A percentile compares a stretch with the other conserved stretches of the same genome.
Evolutionary conservation across 2,797 vertebrate genomes (phyloP).

Genomic region (Danio albolineatus): DNA sequence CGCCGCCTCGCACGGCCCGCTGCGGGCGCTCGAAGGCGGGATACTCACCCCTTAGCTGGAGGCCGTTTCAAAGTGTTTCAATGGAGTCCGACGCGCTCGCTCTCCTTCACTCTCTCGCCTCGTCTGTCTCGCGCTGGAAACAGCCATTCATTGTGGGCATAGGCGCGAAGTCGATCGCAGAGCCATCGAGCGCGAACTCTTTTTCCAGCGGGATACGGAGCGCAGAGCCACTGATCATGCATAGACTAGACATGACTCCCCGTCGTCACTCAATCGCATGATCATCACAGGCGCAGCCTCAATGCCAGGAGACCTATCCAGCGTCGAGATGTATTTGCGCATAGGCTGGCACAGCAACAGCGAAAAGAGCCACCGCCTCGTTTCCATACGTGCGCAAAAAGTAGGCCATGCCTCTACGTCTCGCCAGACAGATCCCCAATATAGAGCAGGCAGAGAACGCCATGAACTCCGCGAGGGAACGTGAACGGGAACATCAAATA

Average conservation of each 20-base stretch:
- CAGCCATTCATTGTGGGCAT: conserved; percentile 89
- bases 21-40: conserved; percentile 58
- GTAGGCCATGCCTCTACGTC: conserved; percentile 52
- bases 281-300: conserved; percentile 72
- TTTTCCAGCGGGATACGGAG: conserved; percentile 76
- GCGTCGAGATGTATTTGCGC: conserved; percentile 70
- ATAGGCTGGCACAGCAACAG: conserved; percentile 72
- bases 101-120: conserved; percentile 67
- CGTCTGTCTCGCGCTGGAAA: conserved; percentile 73
- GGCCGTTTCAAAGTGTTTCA: conserved; percentile 75
- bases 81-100: conserved; percentile 66
- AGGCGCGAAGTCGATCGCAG: conserved; percentile 78
- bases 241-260: conserved; percentile 72
- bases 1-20: conserved; percentile 73
- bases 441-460: conserved; percentile 34
- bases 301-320: conserved; percentile 71
- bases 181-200: conserved; percentile 77
- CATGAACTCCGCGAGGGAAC: neutral
- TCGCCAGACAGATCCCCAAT: conserved; percentile 36
- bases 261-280: conserved; percentile 75
- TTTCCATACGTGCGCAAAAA: conserved; percentile 50
- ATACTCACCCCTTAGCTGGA: conserved; percentile 80
- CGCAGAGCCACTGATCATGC: conserved; percentile 78
- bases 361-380: conserved; percentile 57
- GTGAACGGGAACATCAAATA: neutral